Conservation (phyloP, 1,140 invertebrate genomes). For the Mamestra configurata region DNA sequence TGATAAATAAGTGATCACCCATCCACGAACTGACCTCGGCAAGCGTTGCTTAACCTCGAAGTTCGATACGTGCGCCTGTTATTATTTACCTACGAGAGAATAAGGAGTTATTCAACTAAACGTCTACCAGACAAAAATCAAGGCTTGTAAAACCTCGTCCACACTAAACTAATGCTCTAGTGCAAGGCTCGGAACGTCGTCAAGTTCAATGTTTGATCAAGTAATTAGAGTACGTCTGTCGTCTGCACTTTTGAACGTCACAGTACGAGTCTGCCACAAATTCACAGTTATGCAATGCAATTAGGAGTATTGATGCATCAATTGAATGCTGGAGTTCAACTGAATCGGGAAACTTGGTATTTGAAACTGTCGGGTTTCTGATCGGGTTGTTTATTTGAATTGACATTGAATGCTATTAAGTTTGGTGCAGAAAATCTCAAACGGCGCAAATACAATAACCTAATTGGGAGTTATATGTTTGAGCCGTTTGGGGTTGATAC, state of each 20-base stretch:
- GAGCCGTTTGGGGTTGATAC: too few species aligned
- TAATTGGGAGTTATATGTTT: too few species aligned
- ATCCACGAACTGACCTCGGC: too few species aligned
- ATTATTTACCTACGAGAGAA: too few species aligned
- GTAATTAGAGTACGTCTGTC: slow-evolving; percentile 38
- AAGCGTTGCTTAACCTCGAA: too few species aligned
- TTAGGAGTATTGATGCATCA: neutral
- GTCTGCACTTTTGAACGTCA: slow-evolving; percentile 27
- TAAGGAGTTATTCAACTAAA: too few species aligned
- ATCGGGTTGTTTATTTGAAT: too few species aligned
- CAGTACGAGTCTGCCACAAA: neutral
- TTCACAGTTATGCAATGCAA: slow-evolving; percentile 9
- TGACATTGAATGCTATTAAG: too few species aligned
- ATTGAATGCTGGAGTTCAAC: neutral
- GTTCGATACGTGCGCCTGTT: too few species aligned
- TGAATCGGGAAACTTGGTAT: neutral
- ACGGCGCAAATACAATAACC: too few species aligned
- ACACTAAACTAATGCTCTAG: neutral
- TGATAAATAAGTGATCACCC: too few species aligned
- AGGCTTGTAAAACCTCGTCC: neutral
- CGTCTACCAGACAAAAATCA: neutral
- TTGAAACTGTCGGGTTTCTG: neutral
- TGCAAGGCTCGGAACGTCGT: neutral
- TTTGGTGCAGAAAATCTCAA: too few species aligned
- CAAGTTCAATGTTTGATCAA: slow-evolving; percentile 19